Percentiles rank a stretch among this genome's conserved stretches.
These are phyloP conservation scores for Pelobates cultripes DNA, from an alignment of 2,797 vertebrate species.

Conservation along the genomic window DNA sequence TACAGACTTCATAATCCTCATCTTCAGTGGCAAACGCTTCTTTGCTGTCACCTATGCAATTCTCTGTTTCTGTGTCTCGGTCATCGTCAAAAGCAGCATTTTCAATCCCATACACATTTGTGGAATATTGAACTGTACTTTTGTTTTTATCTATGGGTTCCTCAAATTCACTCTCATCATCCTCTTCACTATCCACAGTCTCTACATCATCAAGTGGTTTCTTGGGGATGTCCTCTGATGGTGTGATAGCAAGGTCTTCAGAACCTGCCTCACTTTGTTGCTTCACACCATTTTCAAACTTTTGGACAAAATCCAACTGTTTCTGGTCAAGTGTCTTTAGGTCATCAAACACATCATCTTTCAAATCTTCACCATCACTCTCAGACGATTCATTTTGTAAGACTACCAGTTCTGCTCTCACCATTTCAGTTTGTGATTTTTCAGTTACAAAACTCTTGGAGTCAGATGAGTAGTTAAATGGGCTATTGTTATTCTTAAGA, in stretches of 20 bases:
- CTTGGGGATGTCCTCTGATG: conserved; percentile 20
- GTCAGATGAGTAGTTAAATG: conserved; percentile 58
- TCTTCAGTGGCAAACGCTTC: conserved; percentile 67
- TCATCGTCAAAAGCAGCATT: conserved; percentile 90
- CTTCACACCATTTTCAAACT: conserved; percentile 33
- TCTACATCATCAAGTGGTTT: conserved; percentile 38
- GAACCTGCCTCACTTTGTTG: conserved; percentile 35
- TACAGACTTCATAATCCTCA: conserved; percentile 71
- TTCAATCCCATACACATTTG: conserved; percentile 84
- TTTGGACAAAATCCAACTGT: conserved; percentile 38
- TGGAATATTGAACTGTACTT: conserved; percentile 62
- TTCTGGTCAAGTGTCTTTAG: conserved; percentile 33
- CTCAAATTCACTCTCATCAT: conserved; percentile 68
- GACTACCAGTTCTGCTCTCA: conserved; percentile 77
- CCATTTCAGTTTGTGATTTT: conserved; percentile 67
- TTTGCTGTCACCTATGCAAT: conserved; percentile 67
- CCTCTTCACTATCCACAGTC: conserved; percentile 63
- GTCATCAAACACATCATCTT: conserved; percentile 69
- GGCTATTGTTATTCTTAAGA: conserved; percentile 27
- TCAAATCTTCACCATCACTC: conserved; percentile 66
- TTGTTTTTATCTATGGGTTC: conserved; percentile 68
- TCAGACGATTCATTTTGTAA: conserved; percentile 84
- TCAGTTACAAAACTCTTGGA: conserved; percentile 59
- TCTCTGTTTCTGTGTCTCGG: conserved; percentile 75
- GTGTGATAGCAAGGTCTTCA: conserved; percentile 38